Conservation (phyloP, 1,140 invertebrate genomes). For the Nixonia krombeini region DNA sequence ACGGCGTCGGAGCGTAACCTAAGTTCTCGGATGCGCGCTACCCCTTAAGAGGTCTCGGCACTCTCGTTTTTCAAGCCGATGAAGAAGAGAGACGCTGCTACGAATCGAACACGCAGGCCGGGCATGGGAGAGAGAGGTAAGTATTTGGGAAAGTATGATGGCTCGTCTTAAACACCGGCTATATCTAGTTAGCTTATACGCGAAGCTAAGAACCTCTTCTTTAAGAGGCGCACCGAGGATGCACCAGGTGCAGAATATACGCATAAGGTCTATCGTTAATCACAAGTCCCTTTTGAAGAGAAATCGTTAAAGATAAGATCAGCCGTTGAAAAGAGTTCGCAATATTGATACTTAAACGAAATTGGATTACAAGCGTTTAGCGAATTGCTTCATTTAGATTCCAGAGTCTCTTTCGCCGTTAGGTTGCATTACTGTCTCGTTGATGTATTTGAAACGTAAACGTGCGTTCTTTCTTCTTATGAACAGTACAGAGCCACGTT, state of each 20-base stretch:
- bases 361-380: neutral
- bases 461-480: too few relatives aligned
- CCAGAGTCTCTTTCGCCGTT: too few relatives aligned
- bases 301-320: conserved; percentile 8
- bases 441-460: too few relatives aligned
- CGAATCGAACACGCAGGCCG: neutral
- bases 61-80: conserved; percentile 22
- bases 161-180: conserved; percentile 7
- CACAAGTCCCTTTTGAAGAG: conserved; percentile 12
- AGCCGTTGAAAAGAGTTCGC: neutral
- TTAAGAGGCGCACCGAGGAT: conserved; percentile 19
- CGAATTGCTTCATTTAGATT: too few relatives aligned
- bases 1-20: neutral
- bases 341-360: neutral
- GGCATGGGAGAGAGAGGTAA: neutral
- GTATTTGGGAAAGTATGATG: neutral
- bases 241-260: conserved; percentile 36
- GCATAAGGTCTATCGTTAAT: conserved; percentile 26
- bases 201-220: conserved; percentile 15
- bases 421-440: too few relatives aligned
- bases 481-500: too few relatives aligned
- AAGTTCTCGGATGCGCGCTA: conserved; percentile 2
- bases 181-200: conserved; percentile 5
- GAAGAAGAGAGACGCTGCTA: conserved; percentile 5
- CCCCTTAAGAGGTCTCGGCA: conserved; percentile 40